Evolutionary conservation across 2,113 vertebrate species (phyloP).

Genomic region (Pantherophis guttatus): DNA sequence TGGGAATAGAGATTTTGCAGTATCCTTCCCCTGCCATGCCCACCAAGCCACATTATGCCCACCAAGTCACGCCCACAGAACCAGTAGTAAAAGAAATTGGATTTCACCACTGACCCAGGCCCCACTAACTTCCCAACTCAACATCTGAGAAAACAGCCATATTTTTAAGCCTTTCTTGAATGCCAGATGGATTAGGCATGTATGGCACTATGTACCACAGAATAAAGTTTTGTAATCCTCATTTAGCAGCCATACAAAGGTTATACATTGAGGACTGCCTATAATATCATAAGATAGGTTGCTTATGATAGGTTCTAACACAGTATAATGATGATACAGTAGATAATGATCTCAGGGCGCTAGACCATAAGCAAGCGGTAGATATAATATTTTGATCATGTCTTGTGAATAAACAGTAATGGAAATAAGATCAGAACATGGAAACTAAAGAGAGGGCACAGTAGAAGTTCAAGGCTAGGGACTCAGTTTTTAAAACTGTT

Average conservation of each 20-base stretch:
- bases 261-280: neutral
- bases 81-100: too few relatives aligned
- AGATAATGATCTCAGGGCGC: neutral
- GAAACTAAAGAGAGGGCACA: neutral
- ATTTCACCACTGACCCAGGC: neutral
- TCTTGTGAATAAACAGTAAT: neutral
- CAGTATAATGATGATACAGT: neutral
- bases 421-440: neutral
- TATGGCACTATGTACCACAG: neutral
- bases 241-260: neutral
- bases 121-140: neutral
- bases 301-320: neutral
- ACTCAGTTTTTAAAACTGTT: neutral
- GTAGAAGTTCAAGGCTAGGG: neutral
- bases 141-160: neutral
- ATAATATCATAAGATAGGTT: neutral
- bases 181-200: neutral
- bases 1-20: too few relatives aligned
- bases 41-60: too few relatives aligned
- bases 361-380: fast-evolving
- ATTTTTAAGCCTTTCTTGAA: neutral
- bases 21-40: too few relatives aligned
- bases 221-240: neutral
- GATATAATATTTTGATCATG: neutral
- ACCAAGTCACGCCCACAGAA: too few relatives aligned